Evolutionary conservation across 2,888 invertebrate species (phyloP).

Genomic region (Oscheius myriophilus): DNA sequence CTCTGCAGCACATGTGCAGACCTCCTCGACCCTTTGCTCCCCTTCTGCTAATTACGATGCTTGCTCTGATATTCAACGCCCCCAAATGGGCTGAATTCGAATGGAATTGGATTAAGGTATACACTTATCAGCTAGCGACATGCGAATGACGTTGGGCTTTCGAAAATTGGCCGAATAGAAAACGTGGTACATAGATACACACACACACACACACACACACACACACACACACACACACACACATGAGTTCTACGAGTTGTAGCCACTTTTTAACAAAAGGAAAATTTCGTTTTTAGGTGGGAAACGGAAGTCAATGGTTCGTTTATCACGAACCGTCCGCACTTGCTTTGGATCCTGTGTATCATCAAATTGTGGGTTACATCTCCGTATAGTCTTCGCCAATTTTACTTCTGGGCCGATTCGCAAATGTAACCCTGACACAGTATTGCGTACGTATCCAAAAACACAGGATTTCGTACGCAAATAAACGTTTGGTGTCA

Average conservation of each 20-base stretch:
- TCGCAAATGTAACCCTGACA: too few species aligned
- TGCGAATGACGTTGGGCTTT: too few species aligned
- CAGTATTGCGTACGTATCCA: too few species aligned
- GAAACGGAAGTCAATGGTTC: conserved; percentile 24
- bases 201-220: too few species aligned
- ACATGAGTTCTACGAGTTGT: too few species aligned
- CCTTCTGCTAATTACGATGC: conserved; percentile 54
- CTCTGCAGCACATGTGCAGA: conserved; percentile 38
- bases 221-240: too few species aligned
- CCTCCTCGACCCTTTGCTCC: conserved; percentile 50
- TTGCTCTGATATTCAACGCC: conserved; percentile 64
- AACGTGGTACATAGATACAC: too few species aligned
- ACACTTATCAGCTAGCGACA: not conserved
- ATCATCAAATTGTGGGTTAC: conserved; percentile 44
- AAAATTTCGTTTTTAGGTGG: not conserved
- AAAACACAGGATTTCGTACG: too few species aligned
- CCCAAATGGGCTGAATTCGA: conserved; percentile 67
- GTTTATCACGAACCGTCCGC: conserved; percentile 56
- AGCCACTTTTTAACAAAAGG: not conserved
- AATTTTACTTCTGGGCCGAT: too few species aligned
- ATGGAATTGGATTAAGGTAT: conserved; percentile 46
- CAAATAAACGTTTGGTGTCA: too few species aligned
- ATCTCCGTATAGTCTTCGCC: not conserved
- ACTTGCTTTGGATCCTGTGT: conserved; percentile 49
- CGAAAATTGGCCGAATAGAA: too few species aligned